Base-by-base conservation (phyloP, 2,888 invertebrate genomes). In the Drosophila paramelanica region DNA sequence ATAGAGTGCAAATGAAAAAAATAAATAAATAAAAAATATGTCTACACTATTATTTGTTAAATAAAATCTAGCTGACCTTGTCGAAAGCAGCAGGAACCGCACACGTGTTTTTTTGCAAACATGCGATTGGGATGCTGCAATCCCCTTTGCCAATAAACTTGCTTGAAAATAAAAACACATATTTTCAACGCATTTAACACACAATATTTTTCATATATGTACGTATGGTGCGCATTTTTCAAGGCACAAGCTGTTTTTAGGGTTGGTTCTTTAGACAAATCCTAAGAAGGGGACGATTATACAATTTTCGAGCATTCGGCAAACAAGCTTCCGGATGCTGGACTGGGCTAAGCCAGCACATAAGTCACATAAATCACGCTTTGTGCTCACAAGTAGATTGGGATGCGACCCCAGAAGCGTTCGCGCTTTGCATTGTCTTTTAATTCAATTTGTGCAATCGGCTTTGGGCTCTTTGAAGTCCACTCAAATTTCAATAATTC, bases 401-500 rank as follows among this genome's bases (percentile, higher is more conserved):
- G 56, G 51, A 43, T 52, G 43, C 14, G 42, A 57, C 10, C 45
- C 62, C 58, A 39, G 33, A 50, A 53, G 64, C 56, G 41, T 65
- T 47, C 71, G 76, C 83, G 61, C 70, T 65, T 65, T 45, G 39
- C 85, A 77, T 88, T 84, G 78, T 88, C 70, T 84, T 82, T 84
- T 77, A 87, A 89, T 87, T 82, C 88, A 88, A 81, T 89, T 84
- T 89, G 69, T 68, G 73, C 73, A 62, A 73, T 70, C 86, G 73
- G 68, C 69, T 79, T 52, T 51, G 46, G 53, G 43, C 62, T 43
- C 88, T 89, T 85, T 89, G 86, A 85, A 89, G 85, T 89, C 85
- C 85, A 88, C 86, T 85, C 88, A 82, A 82, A 85, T 85, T 85
- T 85, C 89, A 89, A 85, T 85, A 89, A 85, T 89, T 88, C 73